Evolutionary conservation across 2,797 vertebrate species (phyloP).

Genomic region (Intellagama lesueurii): DNA sequence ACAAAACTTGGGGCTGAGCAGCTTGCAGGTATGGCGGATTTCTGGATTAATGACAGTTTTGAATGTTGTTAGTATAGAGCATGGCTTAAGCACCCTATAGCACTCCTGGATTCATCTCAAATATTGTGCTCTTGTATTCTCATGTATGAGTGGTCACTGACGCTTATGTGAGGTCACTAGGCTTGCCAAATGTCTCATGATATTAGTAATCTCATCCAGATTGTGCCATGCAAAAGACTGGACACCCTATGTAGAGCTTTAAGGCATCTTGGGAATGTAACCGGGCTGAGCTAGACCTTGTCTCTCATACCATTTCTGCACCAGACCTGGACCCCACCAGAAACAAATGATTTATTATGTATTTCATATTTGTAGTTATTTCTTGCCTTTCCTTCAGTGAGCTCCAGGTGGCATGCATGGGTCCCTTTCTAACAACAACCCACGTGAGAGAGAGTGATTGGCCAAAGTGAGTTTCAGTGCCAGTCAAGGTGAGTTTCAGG

Average conservation of each 20-base stretch:
- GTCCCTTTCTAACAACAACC: not conserved
- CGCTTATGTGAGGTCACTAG: not conserved
- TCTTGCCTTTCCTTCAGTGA: not conserved
- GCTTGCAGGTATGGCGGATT: not conserved
- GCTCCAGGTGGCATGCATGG: not conserved
- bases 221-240: not conserved
- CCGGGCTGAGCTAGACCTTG: not conserved
- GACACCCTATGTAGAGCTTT: not conserved
- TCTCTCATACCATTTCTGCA: not conserved
- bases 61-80: not conserved
- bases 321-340: not conserved
- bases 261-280: not conserved
- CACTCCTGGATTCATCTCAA: not conserved
- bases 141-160: not conserved
- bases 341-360: not conserved
- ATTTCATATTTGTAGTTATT: not conserved
- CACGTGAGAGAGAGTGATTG: not conserved
- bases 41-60: not conserved
- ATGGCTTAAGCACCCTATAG: not conserved
- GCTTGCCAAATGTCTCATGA: not conserved
- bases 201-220: not conserved
- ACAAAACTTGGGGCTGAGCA: not conserved
- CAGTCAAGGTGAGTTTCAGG: not conserved
- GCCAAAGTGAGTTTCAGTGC: not conserved
- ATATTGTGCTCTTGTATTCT: rapidly evolving